Evolutionary conservation across 2,113 vertebrate species (phyloP), one percentile per base, ranked within the genome.

Genomic region (Sylvietta virens): DNA sequence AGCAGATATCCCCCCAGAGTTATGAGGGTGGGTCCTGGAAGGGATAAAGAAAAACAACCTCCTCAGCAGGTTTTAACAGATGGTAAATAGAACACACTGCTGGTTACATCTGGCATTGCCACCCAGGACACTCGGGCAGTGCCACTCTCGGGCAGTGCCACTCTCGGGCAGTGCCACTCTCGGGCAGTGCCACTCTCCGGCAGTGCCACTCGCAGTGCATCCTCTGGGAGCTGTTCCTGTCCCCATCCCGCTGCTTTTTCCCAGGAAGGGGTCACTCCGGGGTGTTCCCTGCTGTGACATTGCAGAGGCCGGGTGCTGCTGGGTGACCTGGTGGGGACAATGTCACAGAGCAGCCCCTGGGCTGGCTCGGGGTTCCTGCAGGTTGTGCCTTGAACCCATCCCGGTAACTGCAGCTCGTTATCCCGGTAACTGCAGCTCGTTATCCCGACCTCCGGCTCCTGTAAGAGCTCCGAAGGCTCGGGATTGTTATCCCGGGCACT

Each of bases 171-270:
- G n/a, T n/a, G n/a, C n/a, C n/a, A n/a, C n/a, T n/a, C n/a, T n/a
- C n/a, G n/a, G n/a, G n/a, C 31, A 3, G 3, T 23, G 13, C n/a
- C 3, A 0, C 10, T 13, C 57, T 39, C 21, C 5, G 61, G 4
- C 33, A 2, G 3, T 19, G 13, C n/a, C 2, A 0, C 11, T 13
- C 57, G 39, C 27, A 6, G 83, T 0, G 51, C 6, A 2, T 64
- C 66, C 40, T 22, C 16, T 27, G 44, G 15, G 54, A 70, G 56
- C 50, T 6, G 3, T 13, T 2, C 15, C 11, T 31, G 13, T 84
- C 24, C 2, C 70, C 39, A 16, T 2, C 64, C 48, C 20, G 7
- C 42, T 19, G 10, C 31, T 33, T 39, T 65, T 69, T 10, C 53
- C n/a, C 7, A 7, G 12, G 3, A 35, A 30, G 65, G 1, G 7